Percentiles rank a stretch among this genome's conserved stretches.
These are phyloP conservation scores for Alligator mississippiensis DNA, from an alignment of 2,113 vertebrate species.

Conservation along the genomic window DNA sequence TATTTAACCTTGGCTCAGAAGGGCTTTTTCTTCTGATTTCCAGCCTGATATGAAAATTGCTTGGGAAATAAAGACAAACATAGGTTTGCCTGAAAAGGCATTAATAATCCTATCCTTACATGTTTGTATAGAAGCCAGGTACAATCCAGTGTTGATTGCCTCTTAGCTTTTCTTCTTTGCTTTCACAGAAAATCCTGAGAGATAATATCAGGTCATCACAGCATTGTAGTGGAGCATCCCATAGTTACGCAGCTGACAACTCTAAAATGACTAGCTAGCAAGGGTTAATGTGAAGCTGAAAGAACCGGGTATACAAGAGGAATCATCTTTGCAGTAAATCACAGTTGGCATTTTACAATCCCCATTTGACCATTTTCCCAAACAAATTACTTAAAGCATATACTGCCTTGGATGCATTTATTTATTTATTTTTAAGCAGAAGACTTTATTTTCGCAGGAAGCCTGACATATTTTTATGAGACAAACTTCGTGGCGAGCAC, in stretches of 20 bases:
- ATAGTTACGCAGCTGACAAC: conserved; percentile 31
- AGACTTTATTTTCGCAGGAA: not conserved
- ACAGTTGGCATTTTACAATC: not conserved
- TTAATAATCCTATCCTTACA: conserved; percentile 79
- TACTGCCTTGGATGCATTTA: not conserved
- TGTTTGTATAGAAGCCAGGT: conserved; percentile 78
- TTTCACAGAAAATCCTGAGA: conserved; percentile 71
- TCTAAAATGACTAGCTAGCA: not conserved
- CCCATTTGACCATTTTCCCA: conserved; percentile 32
- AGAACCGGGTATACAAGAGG: not conserved
- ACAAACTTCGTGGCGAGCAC: conserved; percentile 21
- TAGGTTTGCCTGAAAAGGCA: conserved; percentile 63
- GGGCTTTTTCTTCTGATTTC: conserved; percentile 58
- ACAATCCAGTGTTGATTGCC: conserved; percentile 76
- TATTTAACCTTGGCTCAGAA: conserved; percentile 61
- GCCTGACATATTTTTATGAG: conserved; percentile 22
- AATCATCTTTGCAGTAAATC: not conserved
- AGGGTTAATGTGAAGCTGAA: not conserved
- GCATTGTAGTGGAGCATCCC: not conserved
- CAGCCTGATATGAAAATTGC: conserved; percentile 74
- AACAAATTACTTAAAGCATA: conserved; percentile 20
- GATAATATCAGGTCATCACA: conserved; percentile 45
- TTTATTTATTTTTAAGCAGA: not conserved
- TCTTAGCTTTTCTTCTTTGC: conserved; percentile 70
- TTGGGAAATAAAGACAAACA: conserved; percentile 81